phyloP scores from a whole-genome alignment of 2,797 vertebrate species.

The Harpagifer antarcticus region DNA sequence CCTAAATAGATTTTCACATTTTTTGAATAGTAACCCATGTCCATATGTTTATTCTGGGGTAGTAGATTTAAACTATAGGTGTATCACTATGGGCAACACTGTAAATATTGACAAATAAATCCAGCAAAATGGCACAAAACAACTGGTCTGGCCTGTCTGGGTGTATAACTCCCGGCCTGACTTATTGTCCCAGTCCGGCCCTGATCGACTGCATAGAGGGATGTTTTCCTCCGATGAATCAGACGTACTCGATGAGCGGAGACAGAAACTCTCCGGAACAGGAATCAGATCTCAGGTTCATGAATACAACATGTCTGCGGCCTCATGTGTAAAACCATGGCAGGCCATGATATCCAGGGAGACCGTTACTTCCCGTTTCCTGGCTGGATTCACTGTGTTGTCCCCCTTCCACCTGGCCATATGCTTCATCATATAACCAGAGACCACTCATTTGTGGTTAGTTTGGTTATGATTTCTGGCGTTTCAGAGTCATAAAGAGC shows the following conservation, averaged over 20 bases:
- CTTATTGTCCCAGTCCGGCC: too few relatives aligned
- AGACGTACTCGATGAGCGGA: constrained; percentile 41
- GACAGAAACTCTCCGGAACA: constrained; percentile 51
- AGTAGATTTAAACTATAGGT: too few relatives aligned
- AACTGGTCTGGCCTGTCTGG: too few relatives aligned
- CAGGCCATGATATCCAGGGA: constrained; percentile 55
- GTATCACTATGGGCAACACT: too few relatives aligned
- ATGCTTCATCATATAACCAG: constrained; percentile 53
- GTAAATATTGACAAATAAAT: too few relatives aligned
- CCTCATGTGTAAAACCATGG: constrained; percentile 63
- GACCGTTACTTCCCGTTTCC: constrained; percentile 16
- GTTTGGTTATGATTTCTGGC: constrained; percentile 1
- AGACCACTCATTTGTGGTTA: neutral
- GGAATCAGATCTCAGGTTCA: constrained; percentile 59
- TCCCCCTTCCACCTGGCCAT: constrained; percentile 54
- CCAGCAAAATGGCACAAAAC: too few relatives aligned
- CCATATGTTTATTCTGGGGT: too few relatives aligned
- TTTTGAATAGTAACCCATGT: too few relatives aligned
- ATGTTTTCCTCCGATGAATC: constrained; percentile 59
- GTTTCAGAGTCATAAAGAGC: neutral
- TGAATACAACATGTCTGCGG: constrained; percentile 58
- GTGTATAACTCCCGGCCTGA: too few relatives aligned
- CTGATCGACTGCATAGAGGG: constrained; percentile 13
- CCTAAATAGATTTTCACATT: too few relatives aligned
- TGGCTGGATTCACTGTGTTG: constrained; percentile 43